A percentile compares a stretch with the other conserved stretches of the same genome.
Evolutionary conservation across 1,140 invertebrate species (phyloP).

Genomic region (Lordiphosa clarofinis): DNA sequence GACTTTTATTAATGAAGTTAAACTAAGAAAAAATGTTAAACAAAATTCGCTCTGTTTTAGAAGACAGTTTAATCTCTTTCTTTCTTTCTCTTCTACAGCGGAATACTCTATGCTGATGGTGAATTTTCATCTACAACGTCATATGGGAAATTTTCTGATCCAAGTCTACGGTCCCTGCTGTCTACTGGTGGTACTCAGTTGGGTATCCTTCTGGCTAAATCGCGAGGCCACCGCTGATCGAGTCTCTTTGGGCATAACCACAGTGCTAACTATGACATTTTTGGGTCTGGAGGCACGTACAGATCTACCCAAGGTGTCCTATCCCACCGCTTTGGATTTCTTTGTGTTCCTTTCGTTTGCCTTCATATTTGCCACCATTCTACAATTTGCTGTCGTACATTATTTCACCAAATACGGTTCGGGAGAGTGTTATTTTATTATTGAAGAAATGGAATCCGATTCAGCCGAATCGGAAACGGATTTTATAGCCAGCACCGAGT

Average conservation of each 20-base stretch:
- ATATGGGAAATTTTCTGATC: conserved; percentile 93
- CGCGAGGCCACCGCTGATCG: conserved; percentile 93
- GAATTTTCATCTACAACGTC: conserved; percentile 90
- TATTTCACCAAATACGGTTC: conserved; percentile 94
- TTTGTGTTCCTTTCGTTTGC: conserved; percentile 93
- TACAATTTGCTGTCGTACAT: conserved; percentile 93
- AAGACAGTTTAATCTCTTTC: neutral
- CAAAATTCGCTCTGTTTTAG: too few relatives aligned
- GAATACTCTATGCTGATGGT: conserved; percentile 90
- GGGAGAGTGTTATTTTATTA: conserved; percentile 90
- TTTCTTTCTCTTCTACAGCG: conserved; percentile 80
- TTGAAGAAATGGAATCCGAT: conserved; percentile 83
- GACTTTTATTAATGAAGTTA: too few relatives aligned
- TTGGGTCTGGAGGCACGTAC: conserved; percentile 91
- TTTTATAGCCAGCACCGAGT: conserved; percentile 62
- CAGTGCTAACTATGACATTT: conserved; percentile 93
- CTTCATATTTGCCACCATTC: conserved; percentile 93
- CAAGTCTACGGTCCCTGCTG: conserved; percentile 93
- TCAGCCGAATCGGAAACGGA: conserved; percentile 81
- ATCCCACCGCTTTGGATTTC: conserved; percentile 92
- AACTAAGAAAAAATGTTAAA: too few relatives aligned
- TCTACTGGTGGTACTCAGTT: conserved; percentile 91
- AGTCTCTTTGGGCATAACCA: conserved; percentile 91
- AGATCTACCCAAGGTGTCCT: conserved; percentile 92
- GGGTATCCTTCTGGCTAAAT: conserved; percentile 96